Conservation (phyloP, 2,113 vertebrate species). For the Amblyornis subalaris region DNA sequence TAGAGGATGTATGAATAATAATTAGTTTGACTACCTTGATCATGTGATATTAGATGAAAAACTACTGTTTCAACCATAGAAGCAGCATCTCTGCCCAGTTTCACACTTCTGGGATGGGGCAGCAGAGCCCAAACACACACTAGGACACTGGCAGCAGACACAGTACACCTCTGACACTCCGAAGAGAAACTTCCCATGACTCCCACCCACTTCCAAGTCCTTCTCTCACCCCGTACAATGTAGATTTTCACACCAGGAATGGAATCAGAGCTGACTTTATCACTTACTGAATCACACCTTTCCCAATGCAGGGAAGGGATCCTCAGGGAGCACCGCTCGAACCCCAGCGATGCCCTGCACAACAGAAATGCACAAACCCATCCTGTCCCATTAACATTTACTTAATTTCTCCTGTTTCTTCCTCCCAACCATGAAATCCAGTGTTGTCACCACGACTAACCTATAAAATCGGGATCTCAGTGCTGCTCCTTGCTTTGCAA, state of each 20-base stretch:
- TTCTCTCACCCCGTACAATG: accelerated
- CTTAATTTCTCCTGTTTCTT: constrained; percentile 7
- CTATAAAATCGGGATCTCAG: not conserved
- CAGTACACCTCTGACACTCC: not conserved
- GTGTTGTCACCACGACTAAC: not conserved
- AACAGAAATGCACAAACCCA: accelerated
- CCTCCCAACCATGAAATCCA: constrained; percentile 4
- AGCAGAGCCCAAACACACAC: not conserved
- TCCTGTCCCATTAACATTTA: not conserved
- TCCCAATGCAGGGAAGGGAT: not conserved
- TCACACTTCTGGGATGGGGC: not conserved
- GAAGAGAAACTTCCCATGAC: accelerated
- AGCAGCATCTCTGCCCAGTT: not conserved
- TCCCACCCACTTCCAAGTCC: not conserved
- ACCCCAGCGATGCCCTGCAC: accelerated
- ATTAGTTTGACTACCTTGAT: not conserved
- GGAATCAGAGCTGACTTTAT: not conserved
- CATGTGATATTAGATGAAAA: not conserved
- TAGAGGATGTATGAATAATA: not conserved
- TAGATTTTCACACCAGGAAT: not conserved
- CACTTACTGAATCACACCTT: not conserved
- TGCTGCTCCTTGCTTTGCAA: not conserved
- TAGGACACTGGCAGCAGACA: not conserved
- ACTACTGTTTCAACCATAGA: accelerated
- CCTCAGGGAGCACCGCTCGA: accelerated